phyloP scores from a whole-genome alignment of 1,140 invertebrate genomes.

The Trachymyrmex septentrionalis region DNA sequence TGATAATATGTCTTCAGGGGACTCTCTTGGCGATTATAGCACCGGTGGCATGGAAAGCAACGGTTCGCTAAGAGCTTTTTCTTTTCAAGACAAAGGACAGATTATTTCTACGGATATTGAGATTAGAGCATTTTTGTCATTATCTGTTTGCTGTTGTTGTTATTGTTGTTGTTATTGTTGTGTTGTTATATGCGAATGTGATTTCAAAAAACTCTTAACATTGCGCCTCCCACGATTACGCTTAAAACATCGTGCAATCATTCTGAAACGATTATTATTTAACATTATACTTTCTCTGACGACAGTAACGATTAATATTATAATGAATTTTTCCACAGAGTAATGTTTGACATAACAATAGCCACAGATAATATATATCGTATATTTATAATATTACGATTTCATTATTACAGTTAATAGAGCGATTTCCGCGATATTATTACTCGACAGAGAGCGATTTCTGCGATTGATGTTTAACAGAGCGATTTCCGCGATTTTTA shows the following conservation, averaged over 20 bases:
- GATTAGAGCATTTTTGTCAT: conserved; percentile 15
- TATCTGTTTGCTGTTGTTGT: conserved; percentile 9
- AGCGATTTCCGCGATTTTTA: conserved; percentile 56
- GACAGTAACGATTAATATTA: conserved; percentile 54
- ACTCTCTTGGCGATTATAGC: conserved; percentile 66
- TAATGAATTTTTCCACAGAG: conserved; percentile 47
- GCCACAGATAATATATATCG: conserved; percentile 58
- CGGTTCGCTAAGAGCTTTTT: conserved; percentile 53
- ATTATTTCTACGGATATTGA: conserved; percentile 61
- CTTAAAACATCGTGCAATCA: conserved; percentile 29
- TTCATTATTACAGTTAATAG: conserved; percentile 62
- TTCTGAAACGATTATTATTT: conserved; percentile 23
- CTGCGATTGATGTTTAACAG: conserved; percentile 61
- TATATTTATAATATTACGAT: conserved; percentile 56
- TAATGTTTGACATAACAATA: conserved; percentile 66
- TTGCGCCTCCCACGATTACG: conserved; percentile 7
- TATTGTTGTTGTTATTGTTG: no score
- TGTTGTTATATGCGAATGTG: conserved; percentile 22
- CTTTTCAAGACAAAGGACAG: conserved; percentile 37
- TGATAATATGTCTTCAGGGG: conserved; percentile 46
- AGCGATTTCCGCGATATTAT: conserved; percentile 67
- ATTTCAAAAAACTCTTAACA: conserved; percentile 19
- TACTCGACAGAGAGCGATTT: conserved; percentile 66
- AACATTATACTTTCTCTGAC: conserved; percentile 26
- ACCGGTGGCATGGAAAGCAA: conserved; percentile 66